A percentile compares a stretch with the other conserved stretches of the same genome.
Evolutionary conservation across 2,113 vertebrate species (phyloP).

Genomic region (Nyctibius bracteatus): DNA sequence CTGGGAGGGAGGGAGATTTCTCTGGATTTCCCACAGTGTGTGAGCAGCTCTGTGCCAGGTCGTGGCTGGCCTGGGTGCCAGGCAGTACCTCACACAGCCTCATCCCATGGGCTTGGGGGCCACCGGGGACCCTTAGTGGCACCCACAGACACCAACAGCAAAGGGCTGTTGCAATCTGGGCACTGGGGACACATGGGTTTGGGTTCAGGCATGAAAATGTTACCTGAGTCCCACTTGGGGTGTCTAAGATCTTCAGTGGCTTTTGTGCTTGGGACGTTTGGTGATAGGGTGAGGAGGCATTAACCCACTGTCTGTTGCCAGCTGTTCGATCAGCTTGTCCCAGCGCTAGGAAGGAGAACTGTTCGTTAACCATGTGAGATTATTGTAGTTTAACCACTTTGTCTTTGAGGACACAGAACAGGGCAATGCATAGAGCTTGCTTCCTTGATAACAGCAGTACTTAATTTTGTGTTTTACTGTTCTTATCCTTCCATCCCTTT

Average conservation of each 20-base stretch:
- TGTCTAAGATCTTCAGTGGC: neutral
- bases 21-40: neutral
- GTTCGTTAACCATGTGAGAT: accelerated
- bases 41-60: neutral
- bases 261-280: neutral
- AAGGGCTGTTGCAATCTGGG: neutral
- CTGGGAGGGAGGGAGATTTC: neutral
- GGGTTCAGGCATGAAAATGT: neutral
- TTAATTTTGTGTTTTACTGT: neutral
- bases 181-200: accelerated
- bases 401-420: neutral
- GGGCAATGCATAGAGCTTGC: neutral
- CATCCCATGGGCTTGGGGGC: neutral
- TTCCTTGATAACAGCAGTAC: neutral
- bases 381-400: neutral
- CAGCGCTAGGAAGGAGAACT: neutral
- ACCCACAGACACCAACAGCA: neutral
- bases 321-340: neutral
- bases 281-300: neutral
- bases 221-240: neutral
- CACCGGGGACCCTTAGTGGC: accelerated
- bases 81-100: accelerated
- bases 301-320: neutral
- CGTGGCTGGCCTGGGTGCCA: neutral
- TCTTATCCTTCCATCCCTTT: neutral